These are phyloP conservation scores for Bungarus multicinctus DNA, from an alignment of 2,113 vertebrate species.

Conservation along the genomic window DNA sequence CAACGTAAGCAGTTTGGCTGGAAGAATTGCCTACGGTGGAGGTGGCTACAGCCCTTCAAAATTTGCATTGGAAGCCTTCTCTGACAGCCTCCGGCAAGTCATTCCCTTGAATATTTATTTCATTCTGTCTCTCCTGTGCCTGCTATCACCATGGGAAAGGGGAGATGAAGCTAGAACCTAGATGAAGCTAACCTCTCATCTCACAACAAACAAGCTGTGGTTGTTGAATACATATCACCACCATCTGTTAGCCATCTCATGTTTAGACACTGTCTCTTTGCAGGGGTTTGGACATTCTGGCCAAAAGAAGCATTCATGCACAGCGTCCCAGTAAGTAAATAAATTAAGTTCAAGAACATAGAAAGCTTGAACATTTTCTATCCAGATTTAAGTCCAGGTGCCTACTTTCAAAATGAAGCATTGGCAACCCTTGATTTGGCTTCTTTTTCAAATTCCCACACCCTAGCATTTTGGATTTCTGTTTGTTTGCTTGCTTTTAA, in stretches of 20 bases:
- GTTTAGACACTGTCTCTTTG: not conserved
- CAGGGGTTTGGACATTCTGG: not conserved
- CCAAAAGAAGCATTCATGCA: not conserved
- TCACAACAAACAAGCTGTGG: no score
- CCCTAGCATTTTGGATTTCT: not conserved
- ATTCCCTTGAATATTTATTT: not conserved
- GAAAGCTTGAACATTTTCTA: not conserved
- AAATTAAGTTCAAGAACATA: not conserved
- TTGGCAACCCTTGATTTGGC: not conserved
- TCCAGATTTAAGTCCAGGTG: not conserved
- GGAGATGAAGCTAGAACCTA: not conserved
- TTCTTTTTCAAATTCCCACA: not conserved
- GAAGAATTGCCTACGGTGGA: constrained; percentile 59
- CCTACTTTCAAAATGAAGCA: not conserved
- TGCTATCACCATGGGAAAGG: not conserved
- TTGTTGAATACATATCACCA: not conserved
- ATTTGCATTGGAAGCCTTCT: constrained; percentile 79
- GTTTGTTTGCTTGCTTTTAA: not conserved
- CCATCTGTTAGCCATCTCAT: not conserved
- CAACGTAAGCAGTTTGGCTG: constrained; percentile 75
- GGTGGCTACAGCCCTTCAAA: constrained; percentile 79
- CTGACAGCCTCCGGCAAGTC: constrained; percentile 75
- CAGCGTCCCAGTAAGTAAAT: not conserved
- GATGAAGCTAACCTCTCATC: no score
- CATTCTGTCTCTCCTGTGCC: not conserved